Evolutionary conservation across 1,140 invertebrate species (phyloP), one percentile per base, ranked within the genome.

Genomic region (Cephus cinctus): DNA sequence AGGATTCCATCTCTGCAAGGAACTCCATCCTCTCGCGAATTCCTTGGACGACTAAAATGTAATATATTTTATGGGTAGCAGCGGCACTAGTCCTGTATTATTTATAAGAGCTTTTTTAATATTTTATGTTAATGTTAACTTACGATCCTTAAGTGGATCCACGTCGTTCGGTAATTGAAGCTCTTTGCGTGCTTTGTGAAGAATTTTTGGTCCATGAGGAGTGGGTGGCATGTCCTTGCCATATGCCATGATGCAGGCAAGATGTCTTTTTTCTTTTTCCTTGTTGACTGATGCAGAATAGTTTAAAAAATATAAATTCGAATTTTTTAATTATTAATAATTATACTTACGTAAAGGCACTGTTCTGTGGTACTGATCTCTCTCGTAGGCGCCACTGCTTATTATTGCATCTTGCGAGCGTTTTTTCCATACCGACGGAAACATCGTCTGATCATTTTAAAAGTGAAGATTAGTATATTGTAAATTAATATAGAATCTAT

Each of bases 11-110:
- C 15, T 78, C 76, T 4, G 61, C 55, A 11, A 79, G 52, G 48
- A 79, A 79, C 43, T 77, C 66, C 16, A 77, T 69, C 47, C 77
- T 69, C 41, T 79, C 77, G 5, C 64, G 57, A 20, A 79, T 76
- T 6, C 73, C 75, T 50, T 57, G 59, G 0, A 73, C 42, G 25
- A 78, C 77, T 79, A 38, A 58, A 56, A 31, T 47, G 46, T 35
- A 40, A 41, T 38, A 50, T 5, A 32, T 51, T 4, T 15, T 22
- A 14, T 30, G 38, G 18, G 21, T 11, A 8, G 30, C 9, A 39
- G 19, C n/a, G 16, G 11, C 9, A 8, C 12, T 25, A 50, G 20
- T 15, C 5, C 15, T 23, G 23, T 4, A 12, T 32, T 32, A 22
- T 34, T 4, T 36, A 40, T 16, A 50, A 34, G 16, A 44, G 38